Conservation (phyloP, 1,140 invertebrate species). For the Heterodera schachtii region DNA sequence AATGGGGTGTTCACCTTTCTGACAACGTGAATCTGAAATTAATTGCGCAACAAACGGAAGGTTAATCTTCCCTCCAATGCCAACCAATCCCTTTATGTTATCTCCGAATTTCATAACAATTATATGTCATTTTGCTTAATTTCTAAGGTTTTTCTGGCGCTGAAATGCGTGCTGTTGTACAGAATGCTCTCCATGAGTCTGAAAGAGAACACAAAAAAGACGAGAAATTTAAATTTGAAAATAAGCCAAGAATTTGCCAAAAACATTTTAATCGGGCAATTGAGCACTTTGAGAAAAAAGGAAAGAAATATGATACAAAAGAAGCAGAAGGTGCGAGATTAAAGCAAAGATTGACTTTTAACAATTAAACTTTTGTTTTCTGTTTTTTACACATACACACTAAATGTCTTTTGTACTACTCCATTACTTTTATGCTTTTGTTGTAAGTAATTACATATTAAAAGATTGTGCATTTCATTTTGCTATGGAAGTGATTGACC, state of each 20-base stretch:
- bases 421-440: too few species aligned
- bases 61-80: not conserved
- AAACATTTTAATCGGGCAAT: not conserved
- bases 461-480: too few species aligned
- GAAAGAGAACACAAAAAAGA: not conserved
- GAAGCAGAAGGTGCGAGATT: not conserved
- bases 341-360: not conserved
- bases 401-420: too few species aligned
- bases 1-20: not conserved
- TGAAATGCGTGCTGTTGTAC: not conserved
- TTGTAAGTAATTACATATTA: too few species aligned
- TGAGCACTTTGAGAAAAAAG: not conserved
- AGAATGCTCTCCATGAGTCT: not conserved
- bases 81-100: too few species aligned
- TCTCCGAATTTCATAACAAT: not conserved
- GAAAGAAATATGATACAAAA: not conserved
- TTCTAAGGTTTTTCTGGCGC: not conserved
- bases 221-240: not conserved
- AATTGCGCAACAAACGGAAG: not conserved
- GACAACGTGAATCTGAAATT: not conserved
- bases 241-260: not conserved
- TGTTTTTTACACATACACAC: too few species aligned
- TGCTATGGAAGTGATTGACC: slow-evolving; percentile 41
- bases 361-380: too few species aligned
- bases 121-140: not conserved